These are phyloP conservation scores for Hedya salicella DNA, from an alignment of 2,888 invertebrate genomes.

Conservation along the genomic window DNA sequence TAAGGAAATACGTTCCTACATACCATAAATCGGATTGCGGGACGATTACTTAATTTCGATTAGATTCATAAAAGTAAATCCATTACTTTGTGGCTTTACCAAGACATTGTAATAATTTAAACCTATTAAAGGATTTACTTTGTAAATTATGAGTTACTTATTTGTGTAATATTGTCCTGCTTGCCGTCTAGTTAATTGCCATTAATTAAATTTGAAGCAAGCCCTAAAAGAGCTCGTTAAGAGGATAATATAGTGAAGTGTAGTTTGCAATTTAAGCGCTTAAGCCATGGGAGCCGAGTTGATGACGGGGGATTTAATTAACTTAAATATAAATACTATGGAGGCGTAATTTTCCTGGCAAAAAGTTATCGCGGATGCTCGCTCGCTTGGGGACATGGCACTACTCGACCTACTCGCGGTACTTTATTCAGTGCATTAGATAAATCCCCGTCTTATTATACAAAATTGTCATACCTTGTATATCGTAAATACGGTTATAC, in stretches of 20 bases:
- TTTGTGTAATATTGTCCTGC: conserved; percentile 30
- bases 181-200: conserved; percentile 53
- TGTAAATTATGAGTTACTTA: conserved; percentile 26
- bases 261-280: conserved; percentile 75
- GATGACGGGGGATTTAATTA: conserved; percentile 78
- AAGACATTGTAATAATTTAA: conserved; percentile 1
- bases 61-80: neutral
- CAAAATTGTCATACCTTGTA: neutral
- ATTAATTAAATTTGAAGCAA: conserved; percentile 70
- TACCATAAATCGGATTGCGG: conserved; percentile 5
- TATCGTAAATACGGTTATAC: too few relatives aligned
- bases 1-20: conserved; percentile 2
- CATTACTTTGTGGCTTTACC: too few relatives aligned
- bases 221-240: conserved; percentile 66
- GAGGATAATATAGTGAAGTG: conserved; percentile 68
- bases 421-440: too few relatives aligned
- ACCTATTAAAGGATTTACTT: conserved; percentile 13
- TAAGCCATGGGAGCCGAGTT: conserved; percentile 71
- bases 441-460: too few relatives aligned
- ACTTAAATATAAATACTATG: conserved; percentile 64
- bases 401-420: neutral
- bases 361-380: conserved; percentile 52
- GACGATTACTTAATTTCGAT: neutral
- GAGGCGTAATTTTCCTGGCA: conserved; percentile 52
- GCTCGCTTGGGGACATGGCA: too few relatives aligned